Evolutionary conservation across 2,113 vertebrate genomes (phyloP), one percentile per base, ranked within the genome.

Genomic region (Callocephalon fimbriatum): DNA sequence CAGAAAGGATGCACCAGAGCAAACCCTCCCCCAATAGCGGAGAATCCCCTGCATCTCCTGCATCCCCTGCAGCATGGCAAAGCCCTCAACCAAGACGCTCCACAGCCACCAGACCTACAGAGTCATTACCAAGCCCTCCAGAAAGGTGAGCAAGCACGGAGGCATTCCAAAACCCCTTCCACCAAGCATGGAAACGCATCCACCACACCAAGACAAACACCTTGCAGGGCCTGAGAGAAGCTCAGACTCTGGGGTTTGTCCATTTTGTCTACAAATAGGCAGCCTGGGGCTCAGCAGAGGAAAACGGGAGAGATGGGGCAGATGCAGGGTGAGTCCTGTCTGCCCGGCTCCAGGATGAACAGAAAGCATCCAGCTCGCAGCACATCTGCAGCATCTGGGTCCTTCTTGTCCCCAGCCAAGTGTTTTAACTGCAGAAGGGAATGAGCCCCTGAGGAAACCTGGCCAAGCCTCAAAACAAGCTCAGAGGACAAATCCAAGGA

Each of bases 401-500:
- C 31, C 87, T 70, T 9, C 8, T 1, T 29, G 4, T 53, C 23
- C 61, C 51, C 92, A 73, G 45, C 37, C 44, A 26, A 9, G 13
- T 5, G 3, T 32, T 85, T 61, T n/a, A 79, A 61, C 7, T 17
- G 25, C 71, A 53, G 48, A 73, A 86, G 53, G 79, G 45, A 18
- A 73, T 1, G 1, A 54, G 67, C 59, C 73, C 58, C 61, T 9
- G 29, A 48, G 38, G 56, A 94, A 93, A 79, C 44, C 44, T 37
- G 48, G 51, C 51, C 62, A 91, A 95, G 73, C 16, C 58, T 47
- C 2, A 2, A 47, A 54, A 54, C 89, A 81, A 91, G 12, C 61
- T 51, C 68, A 50, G 84, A 86, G 73, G 47, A 91, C 50, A 80
- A 84, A 78, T 35, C 61, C 80, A 94, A 78, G 66, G 84, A 85